Evolutionary conservation across 2,113 vertebrate species (phyloP), one percentile per base, ranked within the genome.

Genomic region (Rhabdornis inornatus): DNA sequence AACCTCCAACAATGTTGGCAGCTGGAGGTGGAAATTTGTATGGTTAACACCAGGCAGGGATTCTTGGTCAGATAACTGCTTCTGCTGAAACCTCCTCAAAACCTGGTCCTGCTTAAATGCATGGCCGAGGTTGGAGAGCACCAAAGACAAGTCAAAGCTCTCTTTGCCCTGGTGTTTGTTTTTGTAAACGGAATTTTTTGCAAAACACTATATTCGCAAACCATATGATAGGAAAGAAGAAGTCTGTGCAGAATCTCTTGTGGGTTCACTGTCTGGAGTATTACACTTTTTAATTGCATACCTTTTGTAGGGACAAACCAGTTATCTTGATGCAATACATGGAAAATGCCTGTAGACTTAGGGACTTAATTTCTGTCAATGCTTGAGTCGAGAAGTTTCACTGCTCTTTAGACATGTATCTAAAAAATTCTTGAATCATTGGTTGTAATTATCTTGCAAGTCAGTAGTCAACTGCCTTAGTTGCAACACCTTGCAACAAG

Each of bases 351-450:
- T 83, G 44, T 93, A 87, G 75, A 89, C 90, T 70, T 61, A 70
- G 61, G 66, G 42, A 72, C 53, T 70, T 69, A 49, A 89, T 94
- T 95, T 92, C 90, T 95, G 5, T 91, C 92, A 89, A 72, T 60
- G 30, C 49, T 86, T 35, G 55, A 86, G 50, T 83, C 80, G 64
- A 35, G 59, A 72, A 77, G 56, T 87, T 95, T 80, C 52, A 35
- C 55, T 91, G 86, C 72, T 92, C 69, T 83, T 90, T 35, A 89
- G 22, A 63, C 45, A 28, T 37, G 9, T 42, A 66, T 94, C 52
- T 93, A 86, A 90, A 96, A 77, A 86, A 83, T 69, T 87, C 56
- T 83, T 83, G 70, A 91, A 69, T 91, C 82, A 55, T 65, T 59
- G 83, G 15, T 39, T 78, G 50, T 83, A 91, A 85, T 96, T 94